Conservation (phyloP, 2,888 invertebrate species). For the Mesorhabditis spiculigera region DNA sequence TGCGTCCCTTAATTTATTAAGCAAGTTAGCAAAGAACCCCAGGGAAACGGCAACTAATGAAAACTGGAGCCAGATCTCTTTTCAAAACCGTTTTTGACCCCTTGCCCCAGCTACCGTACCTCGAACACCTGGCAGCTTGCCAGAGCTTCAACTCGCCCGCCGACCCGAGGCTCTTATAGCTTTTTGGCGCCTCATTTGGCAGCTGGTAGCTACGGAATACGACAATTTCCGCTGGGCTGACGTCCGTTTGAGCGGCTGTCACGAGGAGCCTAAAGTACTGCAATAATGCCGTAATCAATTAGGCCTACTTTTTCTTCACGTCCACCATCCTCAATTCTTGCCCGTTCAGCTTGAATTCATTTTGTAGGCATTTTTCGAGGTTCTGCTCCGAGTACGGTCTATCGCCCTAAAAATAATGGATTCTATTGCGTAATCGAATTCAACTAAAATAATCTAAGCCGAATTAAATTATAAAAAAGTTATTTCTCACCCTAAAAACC, state of each 20-base stretch:
- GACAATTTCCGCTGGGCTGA: conserved; percentile 89
- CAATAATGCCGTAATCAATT: too few species aligned
- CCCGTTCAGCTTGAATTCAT: conserved; percentile 1
- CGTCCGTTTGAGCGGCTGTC: conserved; percentile 81
- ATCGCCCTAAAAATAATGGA: background rate
- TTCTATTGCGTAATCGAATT: conserved; percentile 7
- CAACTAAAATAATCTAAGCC: conserved; percentile 56
- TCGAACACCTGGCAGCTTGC: conserved; percentile 47
- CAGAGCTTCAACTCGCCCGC: conserved; percentile 23
- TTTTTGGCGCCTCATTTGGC: conserved; percentile 22
- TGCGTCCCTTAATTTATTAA: background rate
- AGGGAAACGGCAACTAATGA: too few species aligned
- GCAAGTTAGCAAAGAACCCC: too few species aligned
- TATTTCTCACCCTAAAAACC: background rate
- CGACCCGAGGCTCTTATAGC: conserved; percentile 3
- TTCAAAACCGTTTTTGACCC: too few species aligned
- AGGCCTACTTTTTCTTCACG: background rate
- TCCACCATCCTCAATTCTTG: background rate
- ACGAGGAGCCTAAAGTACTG: conserved; percentile 68
- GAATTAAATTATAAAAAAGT: conserved; percentile 67
- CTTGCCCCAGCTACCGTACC: conserved; percentile 19
- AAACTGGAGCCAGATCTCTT: too few species aligned
- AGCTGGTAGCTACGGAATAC: conserved; percentile 81
- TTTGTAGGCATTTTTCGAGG: conserved; percentile 9
- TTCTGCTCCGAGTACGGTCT: conserved; percentile 13